Evolutionary conservation across 2,113 vertebrate genomes (phyloP).

Genomic region (Macheiramphus alcinus): DNA sequence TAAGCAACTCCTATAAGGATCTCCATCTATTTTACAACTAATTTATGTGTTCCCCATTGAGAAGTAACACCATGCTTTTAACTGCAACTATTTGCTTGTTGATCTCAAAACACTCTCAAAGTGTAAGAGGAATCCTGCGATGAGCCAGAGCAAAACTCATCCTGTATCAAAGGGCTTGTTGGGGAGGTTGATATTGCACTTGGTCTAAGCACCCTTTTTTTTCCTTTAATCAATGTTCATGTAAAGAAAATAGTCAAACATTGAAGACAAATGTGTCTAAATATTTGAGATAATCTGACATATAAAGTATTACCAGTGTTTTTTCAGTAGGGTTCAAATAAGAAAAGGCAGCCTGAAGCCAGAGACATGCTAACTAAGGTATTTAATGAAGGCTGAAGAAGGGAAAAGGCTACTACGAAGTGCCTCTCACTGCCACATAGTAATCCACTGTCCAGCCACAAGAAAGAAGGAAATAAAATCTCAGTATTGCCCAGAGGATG

Average conservation of each 20-base stretch:
- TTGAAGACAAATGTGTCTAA: background rate
- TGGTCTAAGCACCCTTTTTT: background rate
- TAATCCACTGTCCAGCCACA: background rate
- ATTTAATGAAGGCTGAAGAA: background rate
- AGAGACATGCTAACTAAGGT: background rate
- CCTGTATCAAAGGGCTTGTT: background rate
- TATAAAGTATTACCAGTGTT: background rate
- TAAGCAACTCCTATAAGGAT: background rate
- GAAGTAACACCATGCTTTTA: background rate
- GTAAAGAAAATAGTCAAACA: background rate
- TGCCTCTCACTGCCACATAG: background rate
- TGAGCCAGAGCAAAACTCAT: background rate
- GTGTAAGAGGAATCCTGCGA: background rate
- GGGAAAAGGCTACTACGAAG: background rate
- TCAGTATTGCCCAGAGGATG: background rate
- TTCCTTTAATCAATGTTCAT: background rate
- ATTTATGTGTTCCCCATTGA: background rate
- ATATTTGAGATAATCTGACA: background rate
- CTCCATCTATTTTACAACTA: background rate
- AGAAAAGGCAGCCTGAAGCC: background rate
- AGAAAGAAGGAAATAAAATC: background rate
- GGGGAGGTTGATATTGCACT: background rate
- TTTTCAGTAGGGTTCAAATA: background rate
- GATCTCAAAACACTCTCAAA: background rate
- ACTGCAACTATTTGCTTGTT: background rate